phyloP scores from a whole-genome alignment of 2,113 vertebrate genomes.

The Paramormyrops kingsleyae region DNA sequence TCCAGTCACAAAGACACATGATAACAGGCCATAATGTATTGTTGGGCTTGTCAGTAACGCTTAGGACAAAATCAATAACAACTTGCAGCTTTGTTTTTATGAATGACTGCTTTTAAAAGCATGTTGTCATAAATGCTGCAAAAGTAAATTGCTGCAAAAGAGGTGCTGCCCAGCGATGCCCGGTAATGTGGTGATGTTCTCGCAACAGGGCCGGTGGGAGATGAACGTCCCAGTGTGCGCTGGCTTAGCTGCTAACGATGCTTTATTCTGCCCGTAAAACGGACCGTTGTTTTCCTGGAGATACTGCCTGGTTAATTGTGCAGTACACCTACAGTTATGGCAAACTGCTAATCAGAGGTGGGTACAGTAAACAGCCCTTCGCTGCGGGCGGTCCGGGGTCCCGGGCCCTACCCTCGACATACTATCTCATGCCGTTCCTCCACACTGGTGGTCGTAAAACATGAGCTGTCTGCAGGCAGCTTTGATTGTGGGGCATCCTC shows the following conservation, averaged over 20 bases:
- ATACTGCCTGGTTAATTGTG: constrained; percentile 20
- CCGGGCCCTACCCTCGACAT: too few species aligned
- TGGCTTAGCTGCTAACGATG: not conserved
- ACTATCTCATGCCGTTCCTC: not conserved
- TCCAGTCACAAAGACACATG: not conserved
- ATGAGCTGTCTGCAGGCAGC: not conserved
- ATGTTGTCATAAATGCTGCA: not conserved
- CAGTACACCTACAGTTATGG: constrained; percentile 19
- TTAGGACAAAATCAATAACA: not conserved
- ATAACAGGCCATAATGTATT: not conserved
- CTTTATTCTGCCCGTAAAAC: constrained; percentile 16
- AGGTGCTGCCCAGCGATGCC: not conserved
- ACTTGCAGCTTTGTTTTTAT: not conserved
- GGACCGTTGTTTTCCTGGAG: constrained; percentile 11
- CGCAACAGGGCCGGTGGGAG: not conserved
- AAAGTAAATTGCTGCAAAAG: not conserved
- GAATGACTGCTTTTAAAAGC: not conserved
- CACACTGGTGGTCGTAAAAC: not conserved
- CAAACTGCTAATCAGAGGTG: constrained; percentile 21
- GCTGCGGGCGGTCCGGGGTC: not conserved
- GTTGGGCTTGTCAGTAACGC: not conserved
- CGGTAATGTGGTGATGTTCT: not conserved
- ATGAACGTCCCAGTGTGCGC: not conserved
- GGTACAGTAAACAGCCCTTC: constrained; percentile 11
- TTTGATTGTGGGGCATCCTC: not conserved